A percentile compares a stretch with the other conserved stretches of the same genome.
These are phyloP conservation scores for Anorthoa munda DNA, from an alignment of 2,888 invertebrate genomes.

Conservation along the genomic window DNA sequence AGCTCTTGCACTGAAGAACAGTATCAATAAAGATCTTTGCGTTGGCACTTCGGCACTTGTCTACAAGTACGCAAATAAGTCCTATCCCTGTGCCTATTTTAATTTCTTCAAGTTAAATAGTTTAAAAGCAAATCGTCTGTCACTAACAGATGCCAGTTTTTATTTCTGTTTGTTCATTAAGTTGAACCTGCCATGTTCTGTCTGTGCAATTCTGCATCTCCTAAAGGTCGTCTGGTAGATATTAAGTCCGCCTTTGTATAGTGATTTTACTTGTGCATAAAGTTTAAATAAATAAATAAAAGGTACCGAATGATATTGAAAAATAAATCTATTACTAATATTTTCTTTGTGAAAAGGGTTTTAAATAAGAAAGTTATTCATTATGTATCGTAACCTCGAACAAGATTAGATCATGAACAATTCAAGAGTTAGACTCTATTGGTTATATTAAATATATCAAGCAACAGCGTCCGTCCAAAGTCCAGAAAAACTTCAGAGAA, in stretches of 20 bases:
- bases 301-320: too few species aligned
- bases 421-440: slow-evolving; percentile 4
- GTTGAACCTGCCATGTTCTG: too few species aligned
- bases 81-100: not conserved
- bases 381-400: slow-evolving; percentile 12
- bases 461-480: not conserved
- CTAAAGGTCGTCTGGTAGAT: too few species aligned
- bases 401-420: slow-evolving; percentile 33
- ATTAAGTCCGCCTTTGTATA: too few species aligned
- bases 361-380: not conserved
- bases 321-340: too few species aligned
- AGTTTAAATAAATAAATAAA: too few species aligned
- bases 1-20: slow-evolving; percentile 9
- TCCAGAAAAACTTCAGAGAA: not conserved
- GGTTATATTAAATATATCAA: slow-evolving; percentile 24
- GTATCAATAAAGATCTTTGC: slow-evolving; percentile 8
- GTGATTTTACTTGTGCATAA: too few species aligned
- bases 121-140: not conserved
- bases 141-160: too few species aligned
- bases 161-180: too few species aligned
- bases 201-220: too few species aligned
- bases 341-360: not conserved
- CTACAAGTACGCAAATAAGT: not conserved
- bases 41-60: not conserved
- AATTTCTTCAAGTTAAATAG: not conserved